Conservation (phyloP, 2,888 invertebrate species). For the Erpobdella octoculata region DNA sequence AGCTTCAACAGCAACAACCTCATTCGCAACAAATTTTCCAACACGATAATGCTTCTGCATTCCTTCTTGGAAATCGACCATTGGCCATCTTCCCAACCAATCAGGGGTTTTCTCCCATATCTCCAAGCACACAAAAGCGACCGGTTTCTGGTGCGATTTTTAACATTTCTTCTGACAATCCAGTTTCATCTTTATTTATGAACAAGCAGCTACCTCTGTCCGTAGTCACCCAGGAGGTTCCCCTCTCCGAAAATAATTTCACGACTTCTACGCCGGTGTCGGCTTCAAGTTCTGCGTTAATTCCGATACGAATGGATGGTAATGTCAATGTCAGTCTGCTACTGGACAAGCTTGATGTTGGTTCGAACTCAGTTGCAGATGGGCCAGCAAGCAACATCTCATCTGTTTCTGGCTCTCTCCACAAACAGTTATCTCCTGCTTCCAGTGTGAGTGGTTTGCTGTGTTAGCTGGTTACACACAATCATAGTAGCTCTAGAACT, state of each 20-base stretch:
- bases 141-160: neutral
- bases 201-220: too few relatives aligned
- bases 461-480: too few relatives aligned
- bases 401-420: too few relatives aligned
- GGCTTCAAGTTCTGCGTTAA: neutral
- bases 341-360: neutral
- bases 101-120: neutral
- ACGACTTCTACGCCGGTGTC: neutral
- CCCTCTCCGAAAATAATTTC: neutral
- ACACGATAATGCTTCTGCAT: neutral
- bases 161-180: neutral
- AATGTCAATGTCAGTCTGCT: neutral
- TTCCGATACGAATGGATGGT: neutral
- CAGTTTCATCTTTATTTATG: neutral
- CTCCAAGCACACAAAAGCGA: conserved; percentile 2
- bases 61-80: conserved; percentile 9
- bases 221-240: neutral
- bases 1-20: conserved; percentile 13
- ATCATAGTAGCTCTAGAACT: too few relatives aligned
- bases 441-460: too few relatives aligned
- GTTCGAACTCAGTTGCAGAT: too few relatives aligned
- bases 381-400: too few relatives aligned
- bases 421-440: too few relatives aligned
- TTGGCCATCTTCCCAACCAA: neutral
- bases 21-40: conserved; percentile 15